A percentile compares a stretch with the other conserved stretches of the same genome.
phyloP scores from a whole-genome alignment of 2,113 vertebrate genomes.

The Mormyrus iriodes region DNA sequence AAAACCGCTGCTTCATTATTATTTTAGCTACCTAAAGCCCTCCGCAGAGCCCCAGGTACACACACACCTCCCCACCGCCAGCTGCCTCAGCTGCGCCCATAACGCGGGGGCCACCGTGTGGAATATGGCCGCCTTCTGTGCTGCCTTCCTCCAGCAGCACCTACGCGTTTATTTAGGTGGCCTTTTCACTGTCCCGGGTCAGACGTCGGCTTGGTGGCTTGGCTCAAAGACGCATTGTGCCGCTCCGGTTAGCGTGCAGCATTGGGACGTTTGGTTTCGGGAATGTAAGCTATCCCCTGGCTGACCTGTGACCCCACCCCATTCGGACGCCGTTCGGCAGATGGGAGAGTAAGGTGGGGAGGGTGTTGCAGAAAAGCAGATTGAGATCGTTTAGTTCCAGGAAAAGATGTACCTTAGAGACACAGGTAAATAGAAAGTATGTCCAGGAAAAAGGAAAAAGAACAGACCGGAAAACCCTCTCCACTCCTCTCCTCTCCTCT shows the following conservation, averaged over 20 bases:
- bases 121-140: neutral
- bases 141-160: neutral
- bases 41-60: conserved; percentile 46
- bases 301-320: conserved; percentile 41
- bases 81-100: conserved; percentile 30
- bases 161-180: conserved; percentile 35
- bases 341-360: neutral
- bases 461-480: conserved; percentile 34
- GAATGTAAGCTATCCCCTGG: conserved; percentile 25
- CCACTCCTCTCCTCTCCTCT: conserved; percentile 25
- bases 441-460: conserved; percentile 27
- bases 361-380: neutral
- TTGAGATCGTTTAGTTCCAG: neutral
- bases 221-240: neutral
- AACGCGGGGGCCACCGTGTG: conserved; percentile 27
- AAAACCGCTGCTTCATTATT: conserved; percentile 47
- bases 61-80: conserved; percentile 36
- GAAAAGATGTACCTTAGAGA: neutral
- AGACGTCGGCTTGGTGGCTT: neutral
- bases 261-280: neutral
- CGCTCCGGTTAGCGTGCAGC: neutral
- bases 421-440: conserved; percentile 15
- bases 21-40: conserved; percentile 51
- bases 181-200: conserved; percentile 8
- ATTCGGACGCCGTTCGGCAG: neutral